Base-by-base conservation (phyloP, 2,113 vertebrate species). In the Edolisoma coerulescens region DNA sequence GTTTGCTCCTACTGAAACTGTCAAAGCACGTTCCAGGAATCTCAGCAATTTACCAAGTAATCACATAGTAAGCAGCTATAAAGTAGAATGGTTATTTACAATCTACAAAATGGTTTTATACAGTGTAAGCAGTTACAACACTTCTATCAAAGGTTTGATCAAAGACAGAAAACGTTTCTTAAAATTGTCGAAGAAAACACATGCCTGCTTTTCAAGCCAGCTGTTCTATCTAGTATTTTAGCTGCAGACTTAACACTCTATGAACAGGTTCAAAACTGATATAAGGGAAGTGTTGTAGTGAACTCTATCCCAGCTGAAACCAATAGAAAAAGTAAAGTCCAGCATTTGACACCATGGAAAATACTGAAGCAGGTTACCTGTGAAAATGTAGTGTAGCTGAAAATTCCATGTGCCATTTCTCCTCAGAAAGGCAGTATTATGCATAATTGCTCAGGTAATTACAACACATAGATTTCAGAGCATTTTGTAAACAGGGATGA, bases 1-100 rank as follows among this genome's bases (percentile, higher is more conserved):
- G 69, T 57, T 96, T 96, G 82, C 83, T 95, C 56, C 87, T 93
- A 93, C 42, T 93, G 92, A 96, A 95, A 82, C 89, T 95, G 91
- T 95, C 95, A 91, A 90, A 94, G 73, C 68, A 95, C 77, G 93
- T 97, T 97, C 89, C 93, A 95, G 84, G 93, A 96, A 96, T 95
- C 82, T 94, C 84, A 95, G 71, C 83, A 78, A 87, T 93, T 94
- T 92, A 94, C 91, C 61, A 75, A 95, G 87, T 54, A 94, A 84
- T 91, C 76, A 60, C 75, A 63, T 13, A 91, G 75, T 77, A 91
- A 64, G 80, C 88, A 95, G 85, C 93, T 92, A 97, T 96, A 96
- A 96, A 96, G 56, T 56, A 63, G 87, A 94, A 93, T 42, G 64
- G 71, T 84, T 96, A 96, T 96, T 96, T 96, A 95, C 92, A 96